phyloP scores from a whole-genome alignment of 2,888 invertebrate genomes.

The Epiblema foenella region DNA sequence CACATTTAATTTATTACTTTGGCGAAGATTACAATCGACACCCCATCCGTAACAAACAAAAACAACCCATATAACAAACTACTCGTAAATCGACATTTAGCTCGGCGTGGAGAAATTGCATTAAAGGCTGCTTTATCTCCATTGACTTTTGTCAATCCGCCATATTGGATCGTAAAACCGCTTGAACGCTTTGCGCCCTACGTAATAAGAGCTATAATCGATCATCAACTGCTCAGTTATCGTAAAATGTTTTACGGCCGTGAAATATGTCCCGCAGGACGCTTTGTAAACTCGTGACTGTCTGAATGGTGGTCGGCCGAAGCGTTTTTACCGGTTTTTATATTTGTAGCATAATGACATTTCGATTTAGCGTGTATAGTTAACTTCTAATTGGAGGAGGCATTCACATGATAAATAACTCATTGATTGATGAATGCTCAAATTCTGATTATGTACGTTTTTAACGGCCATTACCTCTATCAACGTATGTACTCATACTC shows the following conservation, averaged over 20 bases:
- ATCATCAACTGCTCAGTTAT: conserved; percentile 33
- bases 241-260: conserved; percentile 40
- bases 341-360: conserved; percentile 21
- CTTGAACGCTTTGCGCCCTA: conserved; percentile 4
- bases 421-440: not conserved
- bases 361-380: conserved; percentile 34
- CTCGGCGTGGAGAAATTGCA: conserved; percentile 23
- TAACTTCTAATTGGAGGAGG: conserved; percentile 26
- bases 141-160: conserved; percentile 40
- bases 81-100: conserved; percentile 38
- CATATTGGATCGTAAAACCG: conserved; percentile 24
- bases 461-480: no score
- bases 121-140: conserved; percentile 33
- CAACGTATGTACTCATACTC: no score
- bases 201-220: conserved; percentile 28
- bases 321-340: conserved; percentile 27
- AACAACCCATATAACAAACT: conserved; percentile 9
- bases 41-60: not conserved
- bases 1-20: not conserved
- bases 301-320: conserved; percentile 28
- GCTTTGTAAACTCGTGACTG: conserved; percentile 28
- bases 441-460: not conserved
- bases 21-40: not conserved
- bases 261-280: conserved; percentile 40
- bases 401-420: conserved; percentile 3